Conservation (phyloP, 2,888 invertebrate species). For the Athalia cordata region DNA sequence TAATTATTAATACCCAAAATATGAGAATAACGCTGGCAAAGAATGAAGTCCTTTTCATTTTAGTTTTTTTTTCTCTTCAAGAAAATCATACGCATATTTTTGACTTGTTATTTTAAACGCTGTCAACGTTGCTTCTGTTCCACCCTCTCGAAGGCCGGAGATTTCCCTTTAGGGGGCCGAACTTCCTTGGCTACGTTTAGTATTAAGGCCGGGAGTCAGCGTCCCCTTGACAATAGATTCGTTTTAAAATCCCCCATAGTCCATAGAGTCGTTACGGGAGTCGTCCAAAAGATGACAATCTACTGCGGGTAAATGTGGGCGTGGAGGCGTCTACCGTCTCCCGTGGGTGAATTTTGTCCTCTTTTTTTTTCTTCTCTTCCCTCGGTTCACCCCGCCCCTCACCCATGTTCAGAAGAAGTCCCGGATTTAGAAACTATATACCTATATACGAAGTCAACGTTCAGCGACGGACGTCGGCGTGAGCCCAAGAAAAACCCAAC, state of each 20-base stretch:
- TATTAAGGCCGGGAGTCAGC: conserved; percentile 9
- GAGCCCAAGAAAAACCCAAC: background rate
- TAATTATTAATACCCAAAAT: no score
- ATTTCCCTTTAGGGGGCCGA: no score
- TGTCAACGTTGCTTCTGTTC: no score
- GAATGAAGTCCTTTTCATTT: no score
- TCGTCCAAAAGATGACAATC: conserved; percentile 32
- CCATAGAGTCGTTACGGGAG: conserved; percentile 27
- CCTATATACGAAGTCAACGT: background rate
- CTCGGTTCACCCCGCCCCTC: no score
- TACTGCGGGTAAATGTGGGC: conserved; percentile 12
- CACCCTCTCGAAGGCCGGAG: no score
- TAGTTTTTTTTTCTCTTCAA: no score
- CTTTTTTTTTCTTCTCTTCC: background rate
- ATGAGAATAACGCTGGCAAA: no score
- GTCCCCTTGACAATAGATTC: conserved; percentile 15
- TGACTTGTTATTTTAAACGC: no score
- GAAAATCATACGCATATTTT: no score
- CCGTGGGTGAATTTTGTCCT: background rate
- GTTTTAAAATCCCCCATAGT: conserved; percentile 19
- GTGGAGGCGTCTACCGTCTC: conserved; percentile 9
- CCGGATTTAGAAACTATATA: background rate
- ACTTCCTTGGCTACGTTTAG: no score
- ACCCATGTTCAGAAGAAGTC: background rate
- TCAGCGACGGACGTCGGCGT: background rate